Base-by-base conservation (phyloP, 2,888 invertebrate genomes). In the Trimorus sp. region DNA sequence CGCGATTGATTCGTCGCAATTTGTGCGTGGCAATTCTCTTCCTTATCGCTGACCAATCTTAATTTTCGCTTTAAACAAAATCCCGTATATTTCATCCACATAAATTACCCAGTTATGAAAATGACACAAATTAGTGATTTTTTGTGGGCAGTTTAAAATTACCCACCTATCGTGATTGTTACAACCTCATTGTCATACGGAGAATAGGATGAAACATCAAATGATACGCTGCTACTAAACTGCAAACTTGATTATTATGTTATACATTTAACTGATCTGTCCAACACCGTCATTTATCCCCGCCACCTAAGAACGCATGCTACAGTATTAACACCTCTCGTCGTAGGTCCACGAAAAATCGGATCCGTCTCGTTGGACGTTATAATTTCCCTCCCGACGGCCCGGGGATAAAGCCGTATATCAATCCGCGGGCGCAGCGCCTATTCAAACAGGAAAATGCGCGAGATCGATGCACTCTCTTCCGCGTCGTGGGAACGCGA, bases 401-500 rank as follows among this genome's bases (percentile, higher is more conserved):
- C 15, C 15, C 36, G 42, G 15, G 11, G 42, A 75, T 68, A 56
- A 75, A 75, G 60, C 54, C 40, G 74, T 74, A 49, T 74, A 74
- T 74, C 66, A 58, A 53, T 65, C 14, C 53, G 45, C 51, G 16
- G 45, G 37, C n/a, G 58, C 45, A 51, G 9, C 14, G 63, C n/a
- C 51, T 71, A 68, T 73, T 68, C 62, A 75, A 75, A 76, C 68
- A 70, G 60, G 70, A 76, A 80, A 76, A 80, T 59, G 51, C 63
- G 51, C 59, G 54, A 63, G 71, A 79, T 75, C 75, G 71, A 66
- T 62, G 71, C 74, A 65, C 63, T 76, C 74, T 66, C 71, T 60
- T 79, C 75, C 79, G 65, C 66, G 65, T 75, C 76, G 73, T 75
- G 77, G 76, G 80, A 79, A 77, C 77, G 66, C 58, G 71, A 73